These are phyloP conservation scores for Cardiocondyla obscurior DNA, from an alignment of 1,140 invertebrate genomes.

Conservation along the genomic window DNA sequence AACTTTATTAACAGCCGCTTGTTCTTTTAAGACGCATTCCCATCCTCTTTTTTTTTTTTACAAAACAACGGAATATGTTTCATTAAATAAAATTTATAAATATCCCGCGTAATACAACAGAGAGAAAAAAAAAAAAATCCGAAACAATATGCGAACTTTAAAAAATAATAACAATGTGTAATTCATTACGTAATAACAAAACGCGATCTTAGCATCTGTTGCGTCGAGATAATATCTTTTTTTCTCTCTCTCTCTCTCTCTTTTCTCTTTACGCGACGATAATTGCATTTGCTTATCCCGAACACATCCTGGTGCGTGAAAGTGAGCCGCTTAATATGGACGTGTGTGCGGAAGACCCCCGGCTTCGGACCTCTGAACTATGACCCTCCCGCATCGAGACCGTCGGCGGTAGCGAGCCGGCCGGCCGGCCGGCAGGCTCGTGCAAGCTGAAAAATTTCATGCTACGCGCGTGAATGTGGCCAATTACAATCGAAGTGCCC, in stretches of 20 bases:
- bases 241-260: too few relatives aligned
- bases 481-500: conserved; percentile 65
- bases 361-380: conserved; percentile 73
- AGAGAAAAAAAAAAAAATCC: background rate
- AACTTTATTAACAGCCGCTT: conserved; percentile 50
- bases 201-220: conserved; percentile 29
- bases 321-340: conserved; percentile 78
- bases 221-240: conserved; percentile 10
- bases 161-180: too few relatives aligned
- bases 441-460: conserved; percentile 70
- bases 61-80: conserved; percentile 27
- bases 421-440: conserved; percentile 44
- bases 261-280: too few relatives aligned
- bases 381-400: conserved; percentile 75
- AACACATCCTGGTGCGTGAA: conserved; percentile 61
- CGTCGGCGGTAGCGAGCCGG: conserved; percentile 61
- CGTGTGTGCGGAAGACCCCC: conserved; percentile 76
- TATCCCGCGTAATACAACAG: too few relatives aligned
- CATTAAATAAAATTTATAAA: too few relatives aligned
- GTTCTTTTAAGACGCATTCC: conserved; percentile 26
- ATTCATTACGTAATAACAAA: background rate
- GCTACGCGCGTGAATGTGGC: conserved; percentile 58
- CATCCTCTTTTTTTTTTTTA: conserved; percentile 37
- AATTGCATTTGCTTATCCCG: conserved; percentile 53
- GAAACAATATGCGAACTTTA: background rate